Conservation (phyloP, 2,113 vertebrate genomes). For the Neodontobutis hainanensis region DNA sequence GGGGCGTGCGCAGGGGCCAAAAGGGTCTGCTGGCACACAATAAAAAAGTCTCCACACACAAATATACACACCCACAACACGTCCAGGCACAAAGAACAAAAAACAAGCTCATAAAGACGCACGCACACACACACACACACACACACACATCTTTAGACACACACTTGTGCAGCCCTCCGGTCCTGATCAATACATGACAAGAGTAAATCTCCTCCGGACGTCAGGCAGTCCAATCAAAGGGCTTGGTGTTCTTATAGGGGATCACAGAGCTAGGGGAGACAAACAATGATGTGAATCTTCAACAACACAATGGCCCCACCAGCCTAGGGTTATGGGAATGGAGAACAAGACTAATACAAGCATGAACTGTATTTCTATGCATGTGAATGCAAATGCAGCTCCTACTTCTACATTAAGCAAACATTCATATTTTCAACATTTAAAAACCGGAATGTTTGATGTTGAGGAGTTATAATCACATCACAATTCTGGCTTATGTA, state of each 20-base stretch:
- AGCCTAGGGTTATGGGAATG: conserved; percentile 73
- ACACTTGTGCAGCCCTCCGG: conserved; percentile 75
- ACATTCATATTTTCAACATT: conserved; percentile 8
- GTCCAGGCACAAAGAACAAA: conserved; percentile 56
- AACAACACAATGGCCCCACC: conserved; percentile 70
- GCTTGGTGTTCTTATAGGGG: conserved; percentile 77
- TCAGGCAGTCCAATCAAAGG: conserved; percentile 80
- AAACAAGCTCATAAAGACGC: conserved; percentile 50
- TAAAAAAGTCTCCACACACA: conserved; percentile 57
- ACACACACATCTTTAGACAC: conserved; percentile 38
- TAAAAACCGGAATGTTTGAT: background rate
- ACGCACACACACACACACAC: conserved; percentile 29
- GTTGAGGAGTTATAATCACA: no score
- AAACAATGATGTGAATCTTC: conserved; percentile 77
- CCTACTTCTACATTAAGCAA: conserved; percentile 22
- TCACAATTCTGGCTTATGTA: no score
- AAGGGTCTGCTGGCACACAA: conserved; percentile 72
- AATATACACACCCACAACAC: conserved; percentile 31
- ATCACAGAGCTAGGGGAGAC: conserved; percentile 75
- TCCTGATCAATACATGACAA: conserved; percentile 82
- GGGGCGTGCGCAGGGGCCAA: conserved; percentile 69
- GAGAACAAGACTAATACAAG: conserved; percentile 46
- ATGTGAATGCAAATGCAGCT: conserved; percentile 8
- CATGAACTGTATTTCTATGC: conserved; percentile 47
- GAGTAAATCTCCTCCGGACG: conserved; percentile 80